These are phyloP conservation scores for Melanargia galathea DNA, from an alignment of 2,888 invertebrate genomes.

Conservation along the genomic window DNA sequence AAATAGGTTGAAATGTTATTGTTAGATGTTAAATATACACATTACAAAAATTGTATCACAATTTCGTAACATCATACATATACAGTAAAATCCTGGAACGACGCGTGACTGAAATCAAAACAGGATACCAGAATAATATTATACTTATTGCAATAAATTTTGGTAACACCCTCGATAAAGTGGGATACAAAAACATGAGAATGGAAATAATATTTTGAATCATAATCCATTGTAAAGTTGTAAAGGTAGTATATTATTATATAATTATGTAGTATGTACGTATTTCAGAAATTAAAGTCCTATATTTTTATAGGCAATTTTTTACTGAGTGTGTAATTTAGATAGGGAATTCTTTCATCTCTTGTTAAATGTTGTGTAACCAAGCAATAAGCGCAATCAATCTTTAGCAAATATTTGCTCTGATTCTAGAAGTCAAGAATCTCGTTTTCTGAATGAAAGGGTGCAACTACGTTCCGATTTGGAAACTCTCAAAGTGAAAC, in stretches of 20 bases:
- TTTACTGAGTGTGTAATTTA: too few species aligned
- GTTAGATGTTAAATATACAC: too few species aligned
- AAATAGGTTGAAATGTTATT: too few species aligned
- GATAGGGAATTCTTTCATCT: too few species aligned
- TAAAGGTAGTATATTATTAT: not conserved
- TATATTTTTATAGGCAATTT: not conserved
- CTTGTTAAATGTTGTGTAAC: too few species aligned
- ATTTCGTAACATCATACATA: conserved; percentile 28
- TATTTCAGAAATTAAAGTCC: not conserved
- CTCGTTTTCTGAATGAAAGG: too few species aligned
- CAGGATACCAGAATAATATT: conserved; percentile 53
- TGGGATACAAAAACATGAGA: conserved; percentile 53
- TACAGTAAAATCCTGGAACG: conserved; percentile 46
- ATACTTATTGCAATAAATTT: conserved; percentile 58
- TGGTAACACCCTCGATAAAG: conserved; percentile 59
- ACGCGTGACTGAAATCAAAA: conserved; percentile 73
- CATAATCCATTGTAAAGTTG: conserved; percentile 58
- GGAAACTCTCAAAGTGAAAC: not conserved
- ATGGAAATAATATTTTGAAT: conserved; percentile 51
- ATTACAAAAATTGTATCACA: not conserved
- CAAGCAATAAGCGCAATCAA: too few species aligned
- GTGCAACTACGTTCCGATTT: too few species aligned
- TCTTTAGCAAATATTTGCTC: too few species aligned
- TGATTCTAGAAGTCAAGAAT: too few species aligned
- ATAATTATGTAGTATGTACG: too few species aligned